Evolutionary conservation across 2,113 vertebrate species (phyloP), one percentile per base, ranked within the genome.

Genomic region (Charadrius vociferus): DNA sequence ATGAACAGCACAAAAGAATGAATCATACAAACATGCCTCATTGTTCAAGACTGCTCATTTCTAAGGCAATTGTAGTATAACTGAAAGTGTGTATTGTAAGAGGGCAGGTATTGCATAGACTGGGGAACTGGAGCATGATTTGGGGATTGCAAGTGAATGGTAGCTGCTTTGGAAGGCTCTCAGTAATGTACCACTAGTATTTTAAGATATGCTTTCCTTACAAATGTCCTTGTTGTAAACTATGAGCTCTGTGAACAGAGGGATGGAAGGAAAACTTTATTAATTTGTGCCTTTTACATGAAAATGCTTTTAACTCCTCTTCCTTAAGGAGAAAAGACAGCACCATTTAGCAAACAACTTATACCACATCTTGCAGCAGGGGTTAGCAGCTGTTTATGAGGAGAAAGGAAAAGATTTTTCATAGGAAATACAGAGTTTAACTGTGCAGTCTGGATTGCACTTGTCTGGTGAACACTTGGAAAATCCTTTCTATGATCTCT

Each of bases 221-320:
- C 41, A 82, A 88, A 50, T 3, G 5, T 77, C 43, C 65, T 65
- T 41, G 8, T 45, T 71, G 67, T 62, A 79, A 90, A 81, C 72
- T 55, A 27, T 39, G 55, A 50, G 41, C 5, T 87, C 52, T 68
- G n/a, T 78, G 70, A 79, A 29, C 7, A 77, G 47, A 50, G 12
- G 27, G 37, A 65, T 73, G 43, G 32, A n/a, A 65, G n/a, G n/a
- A 88, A 75, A 53, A 20, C n/a, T n/a, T 14, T 58, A 23, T 78
- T 91, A 53, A 93, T 81, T 83, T 77, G 18, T 71, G 36, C 32
- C 52, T 77, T 91, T 91, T 85, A 71, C 55, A 71, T 1, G 3
- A 71, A 90, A 96, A 81, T 52, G 47, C n/a, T 95, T 84, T 90
- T 80, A 79, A 84, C 74, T 70, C 39, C 30, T 88, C 66, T 94